Evolutionary conservation across 2,797 vertebrate species (phyloP).

Genomic region (Streptopelia turtur): DNA sequence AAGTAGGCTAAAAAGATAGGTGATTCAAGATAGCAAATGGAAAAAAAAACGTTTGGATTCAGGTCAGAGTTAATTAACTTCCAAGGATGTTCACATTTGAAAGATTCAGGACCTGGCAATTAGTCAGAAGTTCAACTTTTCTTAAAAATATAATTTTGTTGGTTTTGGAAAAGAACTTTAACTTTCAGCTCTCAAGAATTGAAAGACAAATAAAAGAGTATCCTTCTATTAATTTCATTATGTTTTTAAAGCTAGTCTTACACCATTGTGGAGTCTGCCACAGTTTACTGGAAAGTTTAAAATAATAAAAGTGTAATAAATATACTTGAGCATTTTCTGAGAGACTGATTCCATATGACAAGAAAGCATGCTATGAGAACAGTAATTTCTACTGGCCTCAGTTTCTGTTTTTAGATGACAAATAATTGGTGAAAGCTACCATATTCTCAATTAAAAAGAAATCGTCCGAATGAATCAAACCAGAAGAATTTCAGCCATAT

Average conservation of each 20-base stretch:
- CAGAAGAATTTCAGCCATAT: neutral
- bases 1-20: neutral
- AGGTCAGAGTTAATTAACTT: neutral
- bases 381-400: neutral
- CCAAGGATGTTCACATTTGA: neutral
- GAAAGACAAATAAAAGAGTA: neutral
- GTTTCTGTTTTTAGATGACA: neutral
- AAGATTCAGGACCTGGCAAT: neutral
- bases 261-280: neutral
- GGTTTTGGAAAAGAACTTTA: neutral
- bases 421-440: neutral
- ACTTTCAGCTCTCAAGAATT: neutral
- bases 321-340: neutral
- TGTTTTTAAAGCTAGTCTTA: neutral
- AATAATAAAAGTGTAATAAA: neutral
- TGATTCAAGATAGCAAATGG: neutral
- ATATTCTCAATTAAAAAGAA: neutral
- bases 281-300: neutral
- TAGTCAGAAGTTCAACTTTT: neutral
- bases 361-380: neutral
- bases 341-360: neutral
- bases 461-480: neutral
- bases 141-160: neutral
- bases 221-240: neutral
- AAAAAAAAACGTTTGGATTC: neutral